These are phyloP conservation scores for Murina feae DNA, from an alignment of 2,113 vertebrate species.

Conservation along the genomic window DNA sequence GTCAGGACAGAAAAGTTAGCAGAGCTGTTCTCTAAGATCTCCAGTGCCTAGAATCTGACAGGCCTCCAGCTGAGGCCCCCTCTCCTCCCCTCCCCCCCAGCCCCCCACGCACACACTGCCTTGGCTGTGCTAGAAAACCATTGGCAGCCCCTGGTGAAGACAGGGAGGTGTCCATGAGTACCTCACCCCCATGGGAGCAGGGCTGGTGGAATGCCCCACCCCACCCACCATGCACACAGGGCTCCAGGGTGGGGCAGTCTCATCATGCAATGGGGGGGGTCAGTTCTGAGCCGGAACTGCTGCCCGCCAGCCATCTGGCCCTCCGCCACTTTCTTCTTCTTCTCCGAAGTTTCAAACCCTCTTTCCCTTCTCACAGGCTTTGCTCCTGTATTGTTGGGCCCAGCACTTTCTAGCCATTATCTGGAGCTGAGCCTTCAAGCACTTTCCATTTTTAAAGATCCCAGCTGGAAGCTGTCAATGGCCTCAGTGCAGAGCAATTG, in stretches of 20 bases:
- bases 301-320: accelerated
- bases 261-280: accelerated
- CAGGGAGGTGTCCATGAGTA: not conserved
- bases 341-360: not conserved
- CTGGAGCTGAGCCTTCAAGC: slow-evolving; percentile 37
- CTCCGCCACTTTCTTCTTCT: not conserved
- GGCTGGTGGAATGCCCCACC: not conserved
- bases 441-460: slow-evolving; percentile 69
- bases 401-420: not conserved
- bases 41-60: not conserved
- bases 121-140: no score
- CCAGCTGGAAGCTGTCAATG: slow-evolving; percentile 64
- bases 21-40: not conserved
- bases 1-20: no score
- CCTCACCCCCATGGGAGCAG: not conserved
- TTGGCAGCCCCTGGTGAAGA: no score
- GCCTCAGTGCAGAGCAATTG: slow-evolving; percentile 56
- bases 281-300: not conserved
- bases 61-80: not conserved
- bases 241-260: not conserved
- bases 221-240: no score
- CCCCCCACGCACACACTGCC: no score
- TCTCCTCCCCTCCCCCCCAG: no score
- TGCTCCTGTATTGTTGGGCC: not conserved
- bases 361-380: not conserved